Evolutionary conservation across 92 coral and sea anemone species (phyloP).

Genomic region (Parazoanthus darwini): DNA sequence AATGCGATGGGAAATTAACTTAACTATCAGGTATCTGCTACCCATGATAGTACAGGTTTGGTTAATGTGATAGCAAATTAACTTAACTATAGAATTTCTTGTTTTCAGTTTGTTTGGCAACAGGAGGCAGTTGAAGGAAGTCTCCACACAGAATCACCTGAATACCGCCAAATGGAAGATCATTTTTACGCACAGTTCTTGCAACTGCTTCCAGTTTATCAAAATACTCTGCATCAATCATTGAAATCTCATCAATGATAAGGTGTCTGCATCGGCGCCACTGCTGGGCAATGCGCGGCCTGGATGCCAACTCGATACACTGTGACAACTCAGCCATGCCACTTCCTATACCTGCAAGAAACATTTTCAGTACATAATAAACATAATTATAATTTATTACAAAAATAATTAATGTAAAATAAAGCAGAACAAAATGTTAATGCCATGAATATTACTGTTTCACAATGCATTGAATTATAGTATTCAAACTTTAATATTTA

Average conservation of each 20-base stretch:
- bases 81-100: slow-evolving; percentile 87
- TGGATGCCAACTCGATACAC: slow-evolving; percentile 84
- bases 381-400: too few relatives aligned
- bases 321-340: slow-evolving; percentile 76
- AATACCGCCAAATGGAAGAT: slow-evolving; percentile 97
- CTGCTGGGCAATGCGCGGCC: slow-evolving; percentile 72
- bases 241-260: slow-evolving; percentile 96
- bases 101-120: slow-evolving; percentile 63
- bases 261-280: slow-evolving; percentile 90
- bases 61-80: too few relatives aligned
- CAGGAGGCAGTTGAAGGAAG: slow-evolving; percentile 97
- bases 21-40: too few relatives aligned
- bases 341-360: slow-evolving; percentile 83
- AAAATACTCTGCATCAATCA: slow-evolving; percentile 89
- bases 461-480: too few relatives aligned
- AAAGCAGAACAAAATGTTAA: too few relatives aligned
- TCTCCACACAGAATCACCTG: slow-evolving; percentile 96
- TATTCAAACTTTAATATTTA: too few relatives aligned
- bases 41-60: too few relatives aligned
- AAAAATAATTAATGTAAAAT: too few relatives aligned
- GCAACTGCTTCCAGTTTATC: slow-evolving; percentile 96
- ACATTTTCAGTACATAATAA: too few relatives aligned
- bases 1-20: too few relatives aligned
- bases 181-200: slow-evolving; percentile 73
- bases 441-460: too few relatives aligned